Evolutionary conservation across 2,113 vertebrate genomes (phyloP), one percentile per base, ranked within the genome.

Genomic region (Pavo muticus): DNA sequence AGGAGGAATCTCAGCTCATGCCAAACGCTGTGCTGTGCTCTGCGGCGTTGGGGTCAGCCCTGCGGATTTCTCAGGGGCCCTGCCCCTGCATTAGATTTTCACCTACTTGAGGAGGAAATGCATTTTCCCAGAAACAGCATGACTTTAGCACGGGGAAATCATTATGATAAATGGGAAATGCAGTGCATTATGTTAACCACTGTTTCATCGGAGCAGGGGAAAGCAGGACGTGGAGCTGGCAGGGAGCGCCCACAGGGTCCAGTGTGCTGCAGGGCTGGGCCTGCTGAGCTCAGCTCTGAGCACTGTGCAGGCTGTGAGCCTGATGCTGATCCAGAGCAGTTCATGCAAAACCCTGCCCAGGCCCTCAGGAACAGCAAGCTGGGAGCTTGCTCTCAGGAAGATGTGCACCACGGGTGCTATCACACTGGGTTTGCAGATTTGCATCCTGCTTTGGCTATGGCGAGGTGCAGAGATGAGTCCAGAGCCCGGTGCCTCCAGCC

Each of bases 401-500:
- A 3, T 37, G 14, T 35, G 6, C 56, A 14, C 2, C 47, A 1
- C 3, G 5, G 59, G 21, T 21, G 69, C 19, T 2, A 11, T 21
- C 2, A 0, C 45, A 11, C 45, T 88, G 84, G 40, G 24, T 57
- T 11, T 61, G 13, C 50, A 29, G 45, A 24, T 57, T 11, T 57
- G 13, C 40, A 29, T 4, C 23, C 59, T 29, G 47, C 68, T 18
- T 25, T 39, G 71, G 60, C 48, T 44, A 20, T 24, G 6, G 29
- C 0, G 0, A 69, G 65, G 6, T 4, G 14, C 7, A 59, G 70
- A 45, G 48, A 19, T 29, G 37, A 70, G 6, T n/a, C 7, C 0
- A 0, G 27, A 71, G 30, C 37, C 32, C 0, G 0, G 4, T 0
- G 2, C 25, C 37, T 21, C 29, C 65, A 59, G 30, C 42, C 40